Conservation (phyloP, 2,888 invertebrate species). For the Crossocerus cetratus region DNA sequence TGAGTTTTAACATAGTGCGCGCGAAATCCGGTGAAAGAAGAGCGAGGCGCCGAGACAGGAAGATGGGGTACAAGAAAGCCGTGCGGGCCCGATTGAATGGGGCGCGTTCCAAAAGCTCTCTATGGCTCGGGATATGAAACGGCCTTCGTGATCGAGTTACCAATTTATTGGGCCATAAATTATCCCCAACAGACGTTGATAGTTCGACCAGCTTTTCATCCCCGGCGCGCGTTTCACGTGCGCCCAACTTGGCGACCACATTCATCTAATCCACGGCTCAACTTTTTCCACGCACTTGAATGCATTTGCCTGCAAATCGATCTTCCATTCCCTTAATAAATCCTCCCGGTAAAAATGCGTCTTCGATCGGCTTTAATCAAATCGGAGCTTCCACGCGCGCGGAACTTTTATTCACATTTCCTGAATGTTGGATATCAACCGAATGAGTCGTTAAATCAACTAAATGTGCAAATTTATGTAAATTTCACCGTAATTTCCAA, state of each 20-base stretch:
- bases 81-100: conserved; percentile 43
- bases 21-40: conserved; percentile 21
- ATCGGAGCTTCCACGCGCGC: too few relatives aligned
- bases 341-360: too few relatives aligned
- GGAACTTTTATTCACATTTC: too few relatives aligned
- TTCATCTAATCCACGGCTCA: background rate
- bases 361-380: too few relatives aligned
- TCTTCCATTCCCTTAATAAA: background rate
- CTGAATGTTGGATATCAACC: too few relatives aligned
- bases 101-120: conserved; percentile 34
- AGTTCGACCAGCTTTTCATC: conserved; percentile 13
- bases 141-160: conserved; percentile 32
- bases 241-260: background rate
- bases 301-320: background rate
- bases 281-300: too few relatives aligned
- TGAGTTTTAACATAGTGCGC: conserved; percentile 39
- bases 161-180: conserved; percentile 54
- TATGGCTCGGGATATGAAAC: conserved; percentile 23
- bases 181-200: conserved; percentile 47
- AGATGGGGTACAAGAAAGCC: background rate
- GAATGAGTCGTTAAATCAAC: too few relatives aligned
- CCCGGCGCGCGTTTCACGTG: background rate
- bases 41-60: background rate
- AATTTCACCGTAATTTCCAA: too few relatives aligned
- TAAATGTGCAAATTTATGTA: too few relatives aligned